phyloP scores from a whole-genome alignment of 2,888 invertebrate genomes.

The Drosophila gaucha region DNA sequence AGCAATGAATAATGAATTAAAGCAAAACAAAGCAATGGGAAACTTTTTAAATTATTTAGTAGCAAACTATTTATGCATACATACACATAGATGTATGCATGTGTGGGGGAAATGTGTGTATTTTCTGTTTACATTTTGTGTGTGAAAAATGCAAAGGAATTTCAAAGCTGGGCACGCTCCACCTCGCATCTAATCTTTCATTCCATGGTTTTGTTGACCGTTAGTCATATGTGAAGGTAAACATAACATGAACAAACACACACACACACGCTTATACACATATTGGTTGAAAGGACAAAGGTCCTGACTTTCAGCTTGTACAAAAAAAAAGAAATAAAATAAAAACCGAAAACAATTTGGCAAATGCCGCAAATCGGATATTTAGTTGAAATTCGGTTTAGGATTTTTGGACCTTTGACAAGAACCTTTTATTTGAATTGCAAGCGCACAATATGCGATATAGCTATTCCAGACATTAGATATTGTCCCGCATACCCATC shows the following conservation, averaged over 20 bases:
- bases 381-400: slow-evolving; percentile 3
- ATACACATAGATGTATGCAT: not conserved
- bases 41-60: slow-evolving; percentile 55
- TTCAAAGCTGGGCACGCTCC: slow-evolving; percentile 25
- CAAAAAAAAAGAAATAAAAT: not conserved
- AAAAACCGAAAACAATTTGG: slow-evolving; percentile 1
- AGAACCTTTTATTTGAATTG: slow-evolving; percentile 13
- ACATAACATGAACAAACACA: slow-evolving; percentile 11
- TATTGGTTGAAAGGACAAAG: slow-evolving; percentile 41
- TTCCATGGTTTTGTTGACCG: slow-evolving; percentile 33
- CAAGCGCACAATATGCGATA: too few species aligned
- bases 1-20: slow-evolving; percentile 23
- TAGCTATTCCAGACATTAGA: too few species aligned
- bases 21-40: slow-evolving; percentile 11
- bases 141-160: slow-evolving; percentile 29
- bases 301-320: slow-evolving; percentile 37
- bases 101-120: slow-evolving; percentile 11
- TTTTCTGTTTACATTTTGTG: slow-evolving; percentile 43
- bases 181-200: slow-evolving; percentile 33
- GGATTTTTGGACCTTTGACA: not conserved
- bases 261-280: slow-evolving; percentile 1
- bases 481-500: not conserved
- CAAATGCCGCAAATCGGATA: slow-evolving; percentile 25
- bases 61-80: not conserved
- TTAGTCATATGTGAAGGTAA: slow-evolving; percentile 49